Evolutionary conservation across 2,888 invertebrate species (phyloP), one percentile per base, ranked within the genome.

Genomic region (Phalera bucephala): DNA sequence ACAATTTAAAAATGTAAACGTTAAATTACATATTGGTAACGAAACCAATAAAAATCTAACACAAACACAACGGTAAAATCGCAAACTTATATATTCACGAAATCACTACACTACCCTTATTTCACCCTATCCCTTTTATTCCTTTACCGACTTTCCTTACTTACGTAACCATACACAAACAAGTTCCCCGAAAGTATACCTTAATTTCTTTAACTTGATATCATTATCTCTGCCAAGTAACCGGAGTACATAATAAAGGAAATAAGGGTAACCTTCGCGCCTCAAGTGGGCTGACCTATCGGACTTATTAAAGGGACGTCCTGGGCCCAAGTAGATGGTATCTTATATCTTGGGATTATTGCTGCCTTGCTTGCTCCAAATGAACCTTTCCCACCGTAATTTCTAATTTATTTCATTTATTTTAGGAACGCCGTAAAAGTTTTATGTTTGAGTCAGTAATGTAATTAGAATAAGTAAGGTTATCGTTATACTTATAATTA

Each of bases 251-350:
- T 52, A 56, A 48, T 52, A 51, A 49, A 58, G 35, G 51, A 44
- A 57, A 54, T 42, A 45, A 52, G 47, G 45, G 42, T 55, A 45
- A 51, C 59, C 59, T 62, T 57, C 56, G 43, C 56, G 58, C 54
- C 54, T 55, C 49, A 43, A 48, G 46, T 45, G 45, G 37, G 26
- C 43, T 52, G 58, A 53, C 60, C 69, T 64, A 66, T 67, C 67
- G 53, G 56, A 59, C 62, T 70, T 70, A 70, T 72, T 71, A 68
- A 61, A 66, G 63, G 58, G 49, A 45, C 41, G 43, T 38, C 42
- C 56, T 46, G 27, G 25, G 33, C 39, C 45, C 40, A 51, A 36
- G 52, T 35, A 56, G 62, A 60, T 45, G 46, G 36, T 38, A 53
- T 66, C 64, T 58, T 59, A 66, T 62, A 53, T 28, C 58, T 62